Base-by-base conservation (phyloP, 2,888 invertebrate species). In the Timema podura region DNA sequence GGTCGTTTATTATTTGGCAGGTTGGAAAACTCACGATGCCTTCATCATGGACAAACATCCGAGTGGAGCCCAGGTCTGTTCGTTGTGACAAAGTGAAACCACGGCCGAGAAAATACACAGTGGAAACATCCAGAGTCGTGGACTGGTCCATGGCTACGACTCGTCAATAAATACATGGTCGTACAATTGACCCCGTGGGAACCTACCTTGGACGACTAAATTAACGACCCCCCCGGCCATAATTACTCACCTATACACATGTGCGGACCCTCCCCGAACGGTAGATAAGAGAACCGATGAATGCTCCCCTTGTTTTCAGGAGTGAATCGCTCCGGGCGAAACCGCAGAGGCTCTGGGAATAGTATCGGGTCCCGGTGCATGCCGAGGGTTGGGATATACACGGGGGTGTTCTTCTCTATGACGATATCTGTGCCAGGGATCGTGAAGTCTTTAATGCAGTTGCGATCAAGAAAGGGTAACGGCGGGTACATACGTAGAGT, bases 251-350 rank as follows among this genome's bases (percentile, higher is more conserved):
- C 70, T 6, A 70, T 66, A 48, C 70, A 70, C 16, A 54, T 47
- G 15, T 66, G 65, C 10, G 70, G 70, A 15, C 70, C 70, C 44
- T 70, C 70, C 0, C 70, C 70, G 47, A 70, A 70, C 6, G 70
- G 70, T 48, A 70, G 30, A 48, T 66, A 59, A 9, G 65, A 45
- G 30, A 54, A 66, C 9, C 30, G 13, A 6, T 46, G 57, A n/a
- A 49, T 44, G 6, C 8, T 66, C 5, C 73, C 75, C 70, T 80
- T 81, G 13, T 78, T 78, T 15, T 80, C 80, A 5, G 78, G 78
- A 0, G 45, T 66, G 66, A 70, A 74, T 16, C 76, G 72, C 11
- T 72, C 72, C 64, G 77, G 76, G 45, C 72, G 74, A 65, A 77
- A 78, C 16, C 77, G 57, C 2, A 72, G 73, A 48, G 72, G 68